phyloP scores from a whole-genome alignment of 2,888 invertebrate genomes.

The Torymus texanus region DNA sequence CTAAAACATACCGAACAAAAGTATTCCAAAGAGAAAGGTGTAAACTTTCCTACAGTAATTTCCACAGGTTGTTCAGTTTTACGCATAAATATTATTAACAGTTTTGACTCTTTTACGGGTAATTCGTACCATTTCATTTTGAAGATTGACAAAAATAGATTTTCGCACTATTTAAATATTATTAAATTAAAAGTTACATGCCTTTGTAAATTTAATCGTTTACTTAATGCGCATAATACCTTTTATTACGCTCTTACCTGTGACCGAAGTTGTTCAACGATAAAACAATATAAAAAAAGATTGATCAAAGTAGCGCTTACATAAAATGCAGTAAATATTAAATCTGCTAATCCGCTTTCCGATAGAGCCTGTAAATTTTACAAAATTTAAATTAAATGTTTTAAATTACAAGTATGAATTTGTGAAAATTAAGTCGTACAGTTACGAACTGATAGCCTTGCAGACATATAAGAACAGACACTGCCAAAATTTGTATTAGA shows the following conservation, averaged over 20 bases:
- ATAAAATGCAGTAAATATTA: no score
- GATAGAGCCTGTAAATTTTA: no score
- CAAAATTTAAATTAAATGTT: no score
- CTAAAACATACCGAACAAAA: conserved; percentile 60
- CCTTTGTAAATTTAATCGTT: no score
- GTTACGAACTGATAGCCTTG: no score
- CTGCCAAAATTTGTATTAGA: no score
- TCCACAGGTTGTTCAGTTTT: conserved; percentile 59
- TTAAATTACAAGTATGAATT: no score
- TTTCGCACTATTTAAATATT: conserved; percentile 57
- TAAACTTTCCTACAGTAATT: conserved; percentile 65
- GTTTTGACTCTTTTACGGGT: conserved; percentile 52
- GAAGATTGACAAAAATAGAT: conserved; percentile 58
- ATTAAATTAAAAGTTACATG: background rate
- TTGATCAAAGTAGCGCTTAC: no score
- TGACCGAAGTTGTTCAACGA: conserved; percentile 8
- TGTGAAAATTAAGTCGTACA: no score
- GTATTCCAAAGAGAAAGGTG: conserved; percentile 61
- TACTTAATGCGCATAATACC: no score
- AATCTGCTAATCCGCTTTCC: no score
- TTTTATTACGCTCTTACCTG: conserved; percentile 10
- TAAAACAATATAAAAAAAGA: conserved; percentile 11
- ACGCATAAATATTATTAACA: conserved; percentile 59
- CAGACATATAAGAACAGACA: no score
- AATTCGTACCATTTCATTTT: conserved; percentile 62